Conservation (phyloP, 2,797 vertebrate genomes). For the Pachyuromys duprasi region DNA sequence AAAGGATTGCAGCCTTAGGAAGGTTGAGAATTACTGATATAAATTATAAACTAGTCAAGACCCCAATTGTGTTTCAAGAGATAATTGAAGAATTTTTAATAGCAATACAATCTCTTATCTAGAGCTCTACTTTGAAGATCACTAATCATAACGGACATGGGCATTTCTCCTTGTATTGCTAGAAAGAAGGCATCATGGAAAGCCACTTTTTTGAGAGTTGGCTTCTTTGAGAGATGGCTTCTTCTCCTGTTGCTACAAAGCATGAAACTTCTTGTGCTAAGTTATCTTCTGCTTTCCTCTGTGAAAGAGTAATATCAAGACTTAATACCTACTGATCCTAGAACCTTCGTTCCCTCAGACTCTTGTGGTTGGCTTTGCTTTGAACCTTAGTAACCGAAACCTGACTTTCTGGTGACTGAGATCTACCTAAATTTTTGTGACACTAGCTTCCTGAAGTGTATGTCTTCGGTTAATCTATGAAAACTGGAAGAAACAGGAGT, state of each 20-base stretch:
- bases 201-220: neutral
- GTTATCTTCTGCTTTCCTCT: neutral
- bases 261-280: neutral
- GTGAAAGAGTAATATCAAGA: neutral
- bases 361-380: neutral
- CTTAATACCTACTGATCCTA: neutral
- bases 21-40: neutral
- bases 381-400: neutral
- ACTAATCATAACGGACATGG: no score
- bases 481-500: neutral
- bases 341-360: neutral
- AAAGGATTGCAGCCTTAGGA: no score
- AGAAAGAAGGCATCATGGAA: neutral
- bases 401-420: neutral
- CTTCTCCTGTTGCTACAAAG: neutral
- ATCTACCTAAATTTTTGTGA: neutral
- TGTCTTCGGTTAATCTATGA: neutral
- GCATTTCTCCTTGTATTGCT: neutral
- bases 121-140: neutral
- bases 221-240: neutral
- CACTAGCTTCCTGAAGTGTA: neutral
- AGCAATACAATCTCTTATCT: neutral
- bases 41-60: neutral
- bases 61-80: neutral
- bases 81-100: neutral